Base-by-base conservation (phyloP, 2,797 vertebrate genomes). In the Lophotriccus pileatus region DNA sequence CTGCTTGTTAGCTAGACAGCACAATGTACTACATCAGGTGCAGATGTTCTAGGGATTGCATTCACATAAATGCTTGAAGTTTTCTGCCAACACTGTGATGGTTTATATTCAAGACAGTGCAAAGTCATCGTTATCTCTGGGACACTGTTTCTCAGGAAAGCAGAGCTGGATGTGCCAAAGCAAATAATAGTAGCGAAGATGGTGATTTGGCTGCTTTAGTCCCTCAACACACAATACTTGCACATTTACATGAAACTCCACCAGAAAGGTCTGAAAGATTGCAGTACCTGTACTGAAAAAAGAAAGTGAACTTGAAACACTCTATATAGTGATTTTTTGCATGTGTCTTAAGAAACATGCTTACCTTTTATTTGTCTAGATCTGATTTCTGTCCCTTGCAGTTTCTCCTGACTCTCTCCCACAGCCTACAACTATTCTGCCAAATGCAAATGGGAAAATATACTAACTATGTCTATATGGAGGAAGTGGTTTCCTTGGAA, bases 401-500 rank as follows among this genome's bases (percentile, higher is more conserved):
- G 30, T 37, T 62, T 80, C 28, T 76, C 34, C 19, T 74, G 59
- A 3, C 11, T 15, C 6, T 28, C 27, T 88, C 36, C 47, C 12
- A 25, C 14, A 52, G 15, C 36, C 50, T 41, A 10, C 39, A 72
- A 17, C 19, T 76, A 20, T 66, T 70, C 56, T 93, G 74, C 67
- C 77, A 87, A 84, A 82, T 60, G 37, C 76, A 94, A 95, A 79
- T 74, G 73, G 77, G 72, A 87, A 79, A 94, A 93, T 72, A 50
- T 7, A 63, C 76, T 84, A 27, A 50, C 49, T 52, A 49, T 78
- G 58, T 78, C 37, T 81, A 4, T 43, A 5, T 25, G 49, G 64
- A 94, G 90, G 93, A 97, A 96, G 86, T 94, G 90, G 93, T 95
- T 97, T 96, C 70, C 52, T 96, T 91, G 58, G 89, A 77, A 96